A percentile compares a stretch with the other conserved stretches of the same genome.
Conservation (phyloP, 2,113 vertebrate genomes). For the Eurypyga helias region DNA sequence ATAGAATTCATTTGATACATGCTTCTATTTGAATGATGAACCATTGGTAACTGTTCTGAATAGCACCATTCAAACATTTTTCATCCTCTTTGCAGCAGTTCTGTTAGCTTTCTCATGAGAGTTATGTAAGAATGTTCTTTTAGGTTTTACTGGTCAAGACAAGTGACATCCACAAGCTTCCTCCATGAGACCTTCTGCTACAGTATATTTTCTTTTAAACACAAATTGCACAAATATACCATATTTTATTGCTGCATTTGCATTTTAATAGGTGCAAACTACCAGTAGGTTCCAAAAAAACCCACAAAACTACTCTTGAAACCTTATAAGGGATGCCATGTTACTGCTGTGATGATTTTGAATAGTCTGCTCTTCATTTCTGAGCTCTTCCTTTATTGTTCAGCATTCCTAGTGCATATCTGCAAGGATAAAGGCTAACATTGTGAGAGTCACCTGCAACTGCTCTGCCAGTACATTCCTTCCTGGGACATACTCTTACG, state of each 20-base stretch:
- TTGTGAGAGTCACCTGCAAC: not conserved
- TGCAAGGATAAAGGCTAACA: not conserved
- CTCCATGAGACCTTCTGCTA: not conserved
- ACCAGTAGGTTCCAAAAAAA: not conserved
- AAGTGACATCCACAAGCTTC: not conserved
- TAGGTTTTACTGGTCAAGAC: not conserved
- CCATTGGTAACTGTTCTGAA: not conserved
- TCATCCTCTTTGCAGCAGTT: not conserved
- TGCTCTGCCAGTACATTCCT: not conserved
- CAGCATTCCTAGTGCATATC: not conserved
- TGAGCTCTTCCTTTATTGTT: not conserved
- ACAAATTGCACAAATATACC: not conserved
- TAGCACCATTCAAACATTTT: not conserved
- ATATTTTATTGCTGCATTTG: not conserved
- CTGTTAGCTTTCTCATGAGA: not conserved
- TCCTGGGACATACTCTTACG: not conserved
- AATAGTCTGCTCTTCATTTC: not conserved
- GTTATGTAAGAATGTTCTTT: not conserved
- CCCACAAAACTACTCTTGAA: not conserved
- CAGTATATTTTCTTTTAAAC: not conserved
- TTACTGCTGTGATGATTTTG: not conserved
- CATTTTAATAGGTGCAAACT: not conserved
- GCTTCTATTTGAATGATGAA: not conserved
- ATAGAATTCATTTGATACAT: not conserved
- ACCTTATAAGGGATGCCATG: not conserved